Percentiles rank a stretch among this genome's conserved stretches.
These are phyloP conservation scores for Rutilus rutilus DNA, from an alignment of 2,113 vertebrate genomes.

Conservation along the genomic window DNA sequence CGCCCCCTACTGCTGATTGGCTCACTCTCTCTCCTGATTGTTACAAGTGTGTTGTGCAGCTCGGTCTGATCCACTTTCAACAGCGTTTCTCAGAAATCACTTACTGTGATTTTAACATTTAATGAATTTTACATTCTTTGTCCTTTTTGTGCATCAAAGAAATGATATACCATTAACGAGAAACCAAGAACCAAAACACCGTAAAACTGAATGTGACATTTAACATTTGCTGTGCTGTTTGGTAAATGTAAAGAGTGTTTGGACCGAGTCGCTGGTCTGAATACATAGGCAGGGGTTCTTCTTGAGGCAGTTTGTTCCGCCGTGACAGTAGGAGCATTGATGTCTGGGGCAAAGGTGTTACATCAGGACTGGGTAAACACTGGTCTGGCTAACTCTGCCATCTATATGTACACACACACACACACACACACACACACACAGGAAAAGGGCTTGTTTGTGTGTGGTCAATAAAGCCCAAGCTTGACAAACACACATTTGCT, in stretches of 20 bases:
- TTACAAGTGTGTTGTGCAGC: no score
- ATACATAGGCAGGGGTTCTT: slow-evolving; percentile 25
- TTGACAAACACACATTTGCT: slow-evolving; percentile 76
- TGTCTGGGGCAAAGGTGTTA: slow-evolving; percentile 75
- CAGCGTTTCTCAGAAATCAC: no score
- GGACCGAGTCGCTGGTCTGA: not conserved
- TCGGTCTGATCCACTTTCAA: no score
- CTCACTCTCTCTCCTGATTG: no score
- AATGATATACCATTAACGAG: not conserved
- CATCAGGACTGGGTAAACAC: slow-evolving; percentile 76
- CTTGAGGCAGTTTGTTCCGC: slow-evolving; percentile 23
- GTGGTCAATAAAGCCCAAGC: slow-evolving; percentile 78
- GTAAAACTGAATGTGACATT: not conserved
- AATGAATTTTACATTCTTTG: not conserved
- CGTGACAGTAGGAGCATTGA: slow-evolving; percentile 72
- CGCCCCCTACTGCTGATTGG: no score
- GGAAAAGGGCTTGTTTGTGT: slow-evolving; percentile 69
- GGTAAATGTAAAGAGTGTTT: slow-evolving; percentile 24
- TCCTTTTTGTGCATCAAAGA: not conserved
- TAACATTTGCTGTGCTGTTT: not conserved
- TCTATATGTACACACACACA: slow-evolving; percentile 63
- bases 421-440: slow-evolving; percentile 53
- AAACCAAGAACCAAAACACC: not conserved
- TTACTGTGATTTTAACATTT: not conserved
- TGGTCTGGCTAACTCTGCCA: slow-evolving; percentile 71